Evolutionary conservation across 1,140 invertebrate species (phyloP), one percentile per base, ranked within the genome.

Genomic region (Thalassaphorura encarpata): DNA sequence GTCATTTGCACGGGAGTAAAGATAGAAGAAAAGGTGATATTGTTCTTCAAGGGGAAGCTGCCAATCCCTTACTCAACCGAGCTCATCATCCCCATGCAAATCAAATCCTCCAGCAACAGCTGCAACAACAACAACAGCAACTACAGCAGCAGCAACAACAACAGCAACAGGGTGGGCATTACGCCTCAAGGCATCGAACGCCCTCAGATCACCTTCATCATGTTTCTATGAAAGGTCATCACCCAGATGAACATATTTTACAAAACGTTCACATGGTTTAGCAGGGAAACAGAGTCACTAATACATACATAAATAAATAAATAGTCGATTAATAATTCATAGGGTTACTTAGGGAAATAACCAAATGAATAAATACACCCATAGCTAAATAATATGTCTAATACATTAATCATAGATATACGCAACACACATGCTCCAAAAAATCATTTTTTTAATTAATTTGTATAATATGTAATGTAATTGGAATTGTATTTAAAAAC

Each of bases 221-320:
- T 42, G 63, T 65, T n/a, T 61, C 63, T 15, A 48, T 65, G 18
- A 65, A 65, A 45, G 60, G 63, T 21, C 33, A 59, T 24, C 55
- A 64, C 49, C 62, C 56, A 29, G 63, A 65, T 52, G 59, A 65
- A 52, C 59, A 65, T 50, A 61, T 61, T 53, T 54, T 61, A 42
- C 63, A 65, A 46, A 65, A 65, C 45, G 63, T 65, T 48, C 63
- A 65, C 47, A 65, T 65, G 63, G 63, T 65, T 39, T 65, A 65
- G 54, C 48, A 65, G 33, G n/a, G n/a, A n/a, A n/a, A n/a, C n/a
- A n/a, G n/a, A n/a, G n/a, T n/a, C n/a, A n/a, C n/a, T n/a, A n/a
- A n/a, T n/a, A n/a, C n/a, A n/a, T n/a, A n/a, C n/a, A n/a, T n/a
- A n/a, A n/a, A n/a, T n/a, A n/a, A n/a, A n/a, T n/a, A n/a, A n/a